Percentiles rank a stretch among this genome's conserved stretches.
Conservation (phyloP, 2,113 vertebrate genomes). For the Maylandia zebra region DNA sequence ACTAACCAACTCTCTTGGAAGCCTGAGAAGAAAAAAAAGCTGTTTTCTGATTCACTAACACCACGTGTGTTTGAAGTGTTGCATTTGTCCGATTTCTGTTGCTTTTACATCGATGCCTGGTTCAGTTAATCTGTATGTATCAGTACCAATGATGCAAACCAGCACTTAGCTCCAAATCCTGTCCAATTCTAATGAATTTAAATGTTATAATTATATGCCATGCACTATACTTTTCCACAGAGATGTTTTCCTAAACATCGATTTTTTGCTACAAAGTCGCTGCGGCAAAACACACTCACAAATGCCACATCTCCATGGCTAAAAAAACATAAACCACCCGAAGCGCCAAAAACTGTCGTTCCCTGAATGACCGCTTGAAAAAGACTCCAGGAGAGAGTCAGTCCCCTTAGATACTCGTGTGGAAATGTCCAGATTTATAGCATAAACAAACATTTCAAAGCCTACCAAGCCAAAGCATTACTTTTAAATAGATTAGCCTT, state of each 20-base stretch:
- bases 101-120: background rate
- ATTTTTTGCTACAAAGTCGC: background rate
- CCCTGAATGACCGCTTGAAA: background rate
- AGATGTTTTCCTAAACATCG: background rate
- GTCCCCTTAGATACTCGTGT: background rate
- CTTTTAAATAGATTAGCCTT: background rate
- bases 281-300: background rate
- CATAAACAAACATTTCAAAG: background rate
- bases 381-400: background rate
- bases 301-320: background rate
- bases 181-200: background rate
- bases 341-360: background rate
- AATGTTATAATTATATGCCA: background rate
- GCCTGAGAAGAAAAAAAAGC: background rate
- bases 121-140: background rate
- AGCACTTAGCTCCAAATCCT: background rate
- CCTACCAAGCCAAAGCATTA: background rate
- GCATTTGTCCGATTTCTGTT: background rate
- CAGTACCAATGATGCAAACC: background rate
- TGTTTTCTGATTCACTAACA: background rate
- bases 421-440: background rate
- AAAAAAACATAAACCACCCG: background rate
- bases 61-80: background rate
- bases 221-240: background rate
- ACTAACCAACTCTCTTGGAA: background rate